Conservation (phyloP, 2,888 invertebrate species). For the Blastobasis adustella region DNA sequence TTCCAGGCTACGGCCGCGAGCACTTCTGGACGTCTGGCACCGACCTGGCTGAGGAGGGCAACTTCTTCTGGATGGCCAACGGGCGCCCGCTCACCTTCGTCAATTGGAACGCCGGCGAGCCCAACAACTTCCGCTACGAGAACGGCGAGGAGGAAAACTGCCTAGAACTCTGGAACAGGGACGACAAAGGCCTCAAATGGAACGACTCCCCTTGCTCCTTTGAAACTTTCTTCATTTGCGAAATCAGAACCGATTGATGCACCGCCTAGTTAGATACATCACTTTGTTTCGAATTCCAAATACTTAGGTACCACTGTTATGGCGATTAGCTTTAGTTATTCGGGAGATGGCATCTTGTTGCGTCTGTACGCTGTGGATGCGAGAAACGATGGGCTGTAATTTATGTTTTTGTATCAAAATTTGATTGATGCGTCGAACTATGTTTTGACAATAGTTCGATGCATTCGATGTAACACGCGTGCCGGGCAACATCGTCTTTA, state of each 20-base stretch:
- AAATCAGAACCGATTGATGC: conserved; percentile 78
- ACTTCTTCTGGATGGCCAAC: conserved; percentile 95
- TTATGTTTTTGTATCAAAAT: too few species aligned
- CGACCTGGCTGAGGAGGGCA: conserved; percentile 92
- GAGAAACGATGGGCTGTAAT: too few species aligned
- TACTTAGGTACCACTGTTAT: not conserved
- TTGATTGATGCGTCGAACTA: too few species aligned
- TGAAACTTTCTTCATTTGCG: conserved; percentile 94
- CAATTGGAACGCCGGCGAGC: conserved; percentile 95
- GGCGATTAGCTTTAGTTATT: not conserved
- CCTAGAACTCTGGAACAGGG: conserved; percentile 91
- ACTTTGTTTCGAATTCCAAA: not conserved
- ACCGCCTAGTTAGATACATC: too few species aligned
- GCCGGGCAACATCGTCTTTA: too few species aligned
- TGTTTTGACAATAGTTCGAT: too few species aligned
- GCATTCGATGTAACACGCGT: too few species aligned
- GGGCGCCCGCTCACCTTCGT: conserved; percentile 92
- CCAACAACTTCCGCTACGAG: conserved; percentile 94
- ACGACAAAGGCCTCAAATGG: conserved; percentile 94
- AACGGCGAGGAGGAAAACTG: conserved; percentile 96
- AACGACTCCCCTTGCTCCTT: conserved; percentile 96
- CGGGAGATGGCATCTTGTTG: not conserved
- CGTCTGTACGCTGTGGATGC: too few species aligned
- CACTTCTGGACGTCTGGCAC: conserved; percentile 96
- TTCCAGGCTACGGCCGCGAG: conserved; percentile 88